Base-by-base conservation (phyloP, 2,113 vertebrate species). In the Halcyon malimbica region DNA sequence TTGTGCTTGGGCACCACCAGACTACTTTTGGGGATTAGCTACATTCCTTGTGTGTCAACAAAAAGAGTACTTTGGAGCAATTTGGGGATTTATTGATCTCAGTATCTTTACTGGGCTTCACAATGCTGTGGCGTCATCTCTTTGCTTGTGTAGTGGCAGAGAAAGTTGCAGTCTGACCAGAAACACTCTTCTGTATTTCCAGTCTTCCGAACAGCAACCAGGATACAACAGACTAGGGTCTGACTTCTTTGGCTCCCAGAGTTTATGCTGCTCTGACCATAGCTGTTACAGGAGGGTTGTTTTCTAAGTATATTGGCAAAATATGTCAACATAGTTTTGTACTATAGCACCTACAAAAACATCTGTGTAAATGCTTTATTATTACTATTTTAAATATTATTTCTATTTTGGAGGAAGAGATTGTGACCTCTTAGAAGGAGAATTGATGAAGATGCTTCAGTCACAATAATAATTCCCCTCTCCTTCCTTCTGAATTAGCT, bases 201-300 rank as follows among this genome's bases (percentile, higher is more conserved):
- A 24, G 48, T 48, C 33, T 63, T 29, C 39, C 19, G 31, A 35
- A 74, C 25, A 91, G 35, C 48, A 39, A 53, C 11, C 10, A n/a
- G 44, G 35, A 10, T 64, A 10, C 25, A 69, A 25, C 39, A 82
- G 54, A 16, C 20, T 3, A 64, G 48, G 29, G 76, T 2, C 23
- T 76, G 57, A 37, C 59, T 29, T n/a, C 23, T 35, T n/a, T 83
- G 57, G 17, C 33, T 76, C 21, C 24, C 48, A 60, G 50, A 65
- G 46, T 13, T 57, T 74, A 5, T 75, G 31, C 24, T 67, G n/a
- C 39, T 87, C n/a, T 77, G 14, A 46, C 31, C 1, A 1, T 44
- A n/a, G 31, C 65, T 75, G 6, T 68, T 63, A 41, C 0, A 0
- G 31, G 42, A 68, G n/a, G 10, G 12, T 60, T 25, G 33, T 53